Base-by-base conservation (phyloP, 2,113 vertebrate species). In the Himantopus leucocephalus region DNA sequence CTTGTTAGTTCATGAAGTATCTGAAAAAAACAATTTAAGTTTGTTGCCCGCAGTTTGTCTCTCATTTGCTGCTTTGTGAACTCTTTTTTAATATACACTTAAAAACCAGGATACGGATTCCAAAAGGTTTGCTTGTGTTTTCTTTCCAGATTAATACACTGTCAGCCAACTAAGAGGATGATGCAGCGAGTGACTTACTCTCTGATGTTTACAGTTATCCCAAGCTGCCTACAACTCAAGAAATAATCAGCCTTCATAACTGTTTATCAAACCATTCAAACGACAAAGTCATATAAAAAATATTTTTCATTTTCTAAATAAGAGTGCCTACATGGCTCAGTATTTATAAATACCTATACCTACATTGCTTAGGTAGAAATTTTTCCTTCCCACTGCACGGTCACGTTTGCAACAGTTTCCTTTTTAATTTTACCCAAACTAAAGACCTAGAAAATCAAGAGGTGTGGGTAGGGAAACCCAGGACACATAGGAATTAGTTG, bases 401-500 rank as follows among this genome's bases (percentile, higher is more conserved):
- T 55, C 9, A 43, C 27, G 8, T 94, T 62, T 91, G 55, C 32
- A 77, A 71, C 3, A 8, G 3, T 15, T 70, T 64, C 14, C 19
- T 34, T 70, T 77, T 74, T 17, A 29, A 55, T 75, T 71, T 78
- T 75, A 73, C 4, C 6, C 34, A 30, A 39, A 56, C 3, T 45
- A 29, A 94, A 84, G 39, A 71, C 11, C 5, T 24, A 62, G 64
- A 73, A 94, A 64, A 73, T 43, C 17, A 73, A 64, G 32, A 74
- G 10, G 12, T 11, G 6, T 7, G 2, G 2, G 2, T 12, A 10
- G 16, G 7, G 8, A 23, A 60, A 29, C 14, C 4, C 12, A 15
- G 11, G 4, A 3, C 52, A 27, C 8, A 18, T 30, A 85, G 66
- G 11, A 27, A 41, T 50, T 67, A 41, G 12, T 37, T 91, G 4